phyloP scores from a whole-genome alignment of 1,140 invertebrate genomes.

The Heterodera carotae region DNA sequence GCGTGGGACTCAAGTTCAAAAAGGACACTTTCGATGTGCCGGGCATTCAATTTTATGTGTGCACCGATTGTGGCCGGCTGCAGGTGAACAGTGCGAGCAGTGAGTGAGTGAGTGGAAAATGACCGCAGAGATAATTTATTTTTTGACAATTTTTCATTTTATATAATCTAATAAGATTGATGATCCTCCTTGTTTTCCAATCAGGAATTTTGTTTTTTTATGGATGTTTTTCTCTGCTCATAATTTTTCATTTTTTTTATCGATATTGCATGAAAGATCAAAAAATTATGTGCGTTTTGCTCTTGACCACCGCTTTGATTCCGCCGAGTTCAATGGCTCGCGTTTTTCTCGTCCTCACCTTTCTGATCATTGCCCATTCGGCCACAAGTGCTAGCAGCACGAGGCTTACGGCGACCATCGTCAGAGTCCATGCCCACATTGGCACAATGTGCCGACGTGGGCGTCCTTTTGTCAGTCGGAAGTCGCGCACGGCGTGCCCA shows the following conservation, averaged over 20 bases:
- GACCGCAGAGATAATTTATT: too few species aligned
- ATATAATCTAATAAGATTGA: too few species aligned
- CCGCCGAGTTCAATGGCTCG: conserved; percentile 3
- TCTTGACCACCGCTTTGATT: not conserved
- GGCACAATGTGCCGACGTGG: conserved; percentile 35
- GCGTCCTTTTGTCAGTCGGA: conserved; percentile 44
- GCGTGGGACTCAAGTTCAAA: conserved; percentile 27
- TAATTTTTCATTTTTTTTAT: too few species aligned
- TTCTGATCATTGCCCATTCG: conserved; percentile 48
- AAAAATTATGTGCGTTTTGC: conserved; percentile 9
- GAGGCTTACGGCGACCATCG: conserved; percentile 33
- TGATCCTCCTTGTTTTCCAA: too few species aligned
- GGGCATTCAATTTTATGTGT: conserved; percentile 19
- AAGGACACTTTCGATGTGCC: conserved; percentile 14
- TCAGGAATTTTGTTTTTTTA: too few species aligned
- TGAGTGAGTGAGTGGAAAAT: not conserved
- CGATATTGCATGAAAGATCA: not conserved
- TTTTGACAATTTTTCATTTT: too few species aligned
- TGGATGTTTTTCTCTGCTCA: too few species aligned
- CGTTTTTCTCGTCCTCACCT: conserved; percentile 13
- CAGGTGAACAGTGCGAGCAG: conserved; percentile 14
- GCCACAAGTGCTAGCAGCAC: conserved; percentile 44
- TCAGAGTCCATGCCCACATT: conserved; percentile 44
- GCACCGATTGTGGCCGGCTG: conserved; percentile 19
- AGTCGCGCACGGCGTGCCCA: conserved; percentile 43